Base-by-base conservation (phyloP, 2,888 invertebrate species). In the Agriopis marginaria region DNA sequence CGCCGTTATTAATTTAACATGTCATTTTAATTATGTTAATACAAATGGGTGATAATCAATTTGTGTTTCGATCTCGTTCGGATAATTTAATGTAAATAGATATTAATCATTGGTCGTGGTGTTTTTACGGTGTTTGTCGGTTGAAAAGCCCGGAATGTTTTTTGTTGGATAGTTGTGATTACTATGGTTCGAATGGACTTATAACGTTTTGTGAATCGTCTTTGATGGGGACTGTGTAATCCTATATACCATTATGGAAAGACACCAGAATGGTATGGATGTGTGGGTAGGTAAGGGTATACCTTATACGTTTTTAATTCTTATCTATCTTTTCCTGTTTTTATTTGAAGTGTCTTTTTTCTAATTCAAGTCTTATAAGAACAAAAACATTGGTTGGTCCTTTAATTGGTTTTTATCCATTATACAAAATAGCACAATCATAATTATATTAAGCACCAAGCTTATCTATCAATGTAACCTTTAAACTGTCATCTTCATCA, bases 231-330 rank as follows among this genome's bases (percentile, higher is more conserved):
- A 75, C 81, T 74, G 79, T 79, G 72, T 81, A 85, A 67, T 64
- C 77, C 77, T 78, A 84, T 89, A 92, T 93, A 94, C 92, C 93
- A 94, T 92, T 90, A 94, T 94, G 94, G 94, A 94, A 89, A 89
- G 94, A 75, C 94, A 94, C 92, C 94, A 94, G 84, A 94, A 94
- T 92, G 94, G 94, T 92, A 94, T 94, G 93, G 94, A 94, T 94
- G 94, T 94, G 92, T 94, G 94, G 94, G 94, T 94, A 94, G 94
- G 94, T 94, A 94, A 94, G 94, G 94, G 90, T 90, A 92, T 78
- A 64, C 42, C 47, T 32, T 54, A 86, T 84, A 79, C 80, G 75
- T 81, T 83, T 82, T 81, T 61, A 50, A 40, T 64, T 64, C 32
- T 50, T 58, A 64, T 64, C 44, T 63, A 7, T 23, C 14, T 49